Evolutionary conservation across 2,113 vertebrate species (phyloP).

Genomic region (Martes martes): DNA sequence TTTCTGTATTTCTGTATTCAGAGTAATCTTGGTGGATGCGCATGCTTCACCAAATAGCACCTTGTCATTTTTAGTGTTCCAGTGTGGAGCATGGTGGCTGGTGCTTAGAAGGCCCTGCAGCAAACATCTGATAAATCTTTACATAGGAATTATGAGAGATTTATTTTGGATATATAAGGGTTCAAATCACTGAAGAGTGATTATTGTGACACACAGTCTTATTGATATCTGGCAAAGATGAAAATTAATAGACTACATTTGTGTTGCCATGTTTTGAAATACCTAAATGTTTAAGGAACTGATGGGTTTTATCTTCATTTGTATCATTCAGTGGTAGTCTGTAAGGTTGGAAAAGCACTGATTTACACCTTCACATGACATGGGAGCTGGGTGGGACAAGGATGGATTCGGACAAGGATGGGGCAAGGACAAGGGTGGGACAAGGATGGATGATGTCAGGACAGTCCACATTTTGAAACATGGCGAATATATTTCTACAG

Average conservation of each 20-base stretch:
- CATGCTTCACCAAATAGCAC: neutral
- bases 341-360: neutral
- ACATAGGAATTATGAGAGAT: neutral
- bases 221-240: neutral
- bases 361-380: neutral
- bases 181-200: neutral
- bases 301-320: neutral
- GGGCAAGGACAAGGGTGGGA: neutral
- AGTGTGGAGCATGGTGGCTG: neutral
- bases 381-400: neutral
- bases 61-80: neutral
- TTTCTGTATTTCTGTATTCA: neutral
- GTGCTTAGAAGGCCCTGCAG: neutral
- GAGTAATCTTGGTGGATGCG: neutral
- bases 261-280: slow-evolving; percentile 7
- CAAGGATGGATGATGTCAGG: neutral
- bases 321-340: neutral
- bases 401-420: neutral
- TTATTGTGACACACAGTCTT: neutral
- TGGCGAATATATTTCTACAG: neutral
- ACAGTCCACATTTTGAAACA: neutral
- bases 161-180: neutral
- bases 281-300: neutral
- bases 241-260: slow-evolving; percentile 13
- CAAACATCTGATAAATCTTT: slow-evolving; percentile 16